Conservation (phyloP, 2,888 invertebrate species). For the Caenorhabditis sp. region DNA sequence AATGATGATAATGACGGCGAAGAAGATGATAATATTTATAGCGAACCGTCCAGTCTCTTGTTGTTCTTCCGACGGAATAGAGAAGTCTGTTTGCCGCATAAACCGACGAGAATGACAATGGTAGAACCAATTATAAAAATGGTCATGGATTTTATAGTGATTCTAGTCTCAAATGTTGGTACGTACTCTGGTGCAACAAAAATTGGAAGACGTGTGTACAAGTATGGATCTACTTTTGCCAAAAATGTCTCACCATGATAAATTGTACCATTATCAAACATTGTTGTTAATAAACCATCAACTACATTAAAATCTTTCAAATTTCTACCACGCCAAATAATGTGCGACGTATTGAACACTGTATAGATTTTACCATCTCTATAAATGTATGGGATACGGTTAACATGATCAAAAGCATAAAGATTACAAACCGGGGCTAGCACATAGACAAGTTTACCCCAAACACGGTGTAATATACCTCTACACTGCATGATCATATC, state of each 20-base stretch:
- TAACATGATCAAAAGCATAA: slow-evolving; percentile 3
- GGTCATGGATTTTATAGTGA: not conserved
- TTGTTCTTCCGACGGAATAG: not conserved
- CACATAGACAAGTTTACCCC: not conserved
- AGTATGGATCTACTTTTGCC: not conserved
- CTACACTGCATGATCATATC: slow-evolving; percentile 18
- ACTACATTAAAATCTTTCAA: slow-evolving; percentile 6
- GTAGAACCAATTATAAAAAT: not conserved
- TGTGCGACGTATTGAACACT: not conserved
- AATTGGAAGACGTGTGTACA: slow-evolving; percentile 3
- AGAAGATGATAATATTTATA: not conserved
- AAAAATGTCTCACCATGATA: not conserved
- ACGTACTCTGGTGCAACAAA: not conserved
- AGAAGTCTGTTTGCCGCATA: not conserved
- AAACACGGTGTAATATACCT: not conserved
- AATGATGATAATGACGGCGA: not conserved
- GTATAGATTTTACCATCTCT: not conserved
- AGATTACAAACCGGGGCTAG: not conserved
- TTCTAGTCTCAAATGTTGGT: not conserved
- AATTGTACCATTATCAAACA: slow-evolving; percentile 6
- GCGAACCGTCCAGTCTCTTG: not conserved
- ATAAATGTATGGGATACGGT: not conserved
- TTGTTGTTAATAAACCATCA: not conserved
- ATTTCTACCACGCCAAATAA: not conserved
- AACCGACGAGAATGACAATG: not conserved